phyloP scores from a whole-genome alignment of 2,888 invertebrate species.

The Choreutis nemorana region DNA sequence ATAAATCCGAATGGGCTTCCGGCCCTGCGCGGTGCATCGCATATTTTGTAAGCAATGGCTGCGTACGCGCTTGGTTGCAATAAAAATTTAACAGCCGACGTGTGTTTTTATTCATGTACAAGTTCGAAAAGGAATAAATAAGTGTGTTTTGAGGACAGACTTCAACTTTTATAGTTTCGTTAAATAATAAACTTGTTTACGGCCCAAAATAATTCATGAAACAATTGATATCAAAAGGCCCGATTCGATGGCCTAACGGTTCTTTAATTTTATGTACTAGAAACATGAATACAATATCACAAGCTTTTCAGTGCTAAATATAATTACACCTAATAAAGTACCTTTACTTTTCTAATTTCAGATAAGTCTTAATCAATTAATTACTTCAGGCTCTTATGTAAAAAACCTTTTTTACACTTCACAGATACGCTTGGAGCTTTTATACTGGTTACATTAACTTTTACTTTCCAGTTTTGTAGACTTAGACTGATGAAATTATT shows the following conservation, averaged over 20 bases:
- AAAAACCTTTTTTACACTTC: no score
- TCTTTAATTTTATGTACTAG: no score
- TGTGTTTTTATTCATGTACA: conserved; percentile 40
- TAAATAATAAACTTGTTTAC: no score
- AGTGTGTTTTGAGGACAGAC: conserved; percentile 38
- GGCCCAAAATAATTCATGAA: no score
- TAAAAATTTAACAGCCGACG: conserved; percentile 49
- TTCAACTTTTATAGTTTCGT: conserved; percentile 4
- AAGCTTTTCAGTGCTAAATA: no score
- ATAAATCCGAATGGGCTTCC: conserved; percentile 16
- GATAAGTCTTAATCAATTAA: no score
- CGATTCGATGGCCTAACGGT: no score
- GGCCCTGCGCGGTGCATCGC: conserved; percentile 8
- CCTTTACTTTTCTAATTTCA: no score
- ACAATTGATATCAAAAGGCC: no score
- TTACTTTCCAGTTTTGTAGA: conserved; percentile 4
- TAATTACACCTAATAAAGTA: no score
- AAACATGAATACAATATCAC: no score
- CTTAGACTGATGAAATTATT: conserved; percentile 1
- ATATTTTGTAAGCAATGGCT: conserved; percentile 41
- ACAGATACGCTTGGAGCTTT: not conserved
- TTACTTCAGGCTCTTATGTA: no score
- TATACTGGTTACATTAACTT: not conserved
- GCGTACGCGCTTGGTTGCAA: conserved; percentile 44
- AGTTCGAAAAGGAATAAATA: conserved; percentile 26